Percentiles rank a stretch among this genome's conserved stretches.
phyloP scores from a whole-genome alignment of 1,140 invertebrate species.

The Hydropsyche tenuis region DNA sequence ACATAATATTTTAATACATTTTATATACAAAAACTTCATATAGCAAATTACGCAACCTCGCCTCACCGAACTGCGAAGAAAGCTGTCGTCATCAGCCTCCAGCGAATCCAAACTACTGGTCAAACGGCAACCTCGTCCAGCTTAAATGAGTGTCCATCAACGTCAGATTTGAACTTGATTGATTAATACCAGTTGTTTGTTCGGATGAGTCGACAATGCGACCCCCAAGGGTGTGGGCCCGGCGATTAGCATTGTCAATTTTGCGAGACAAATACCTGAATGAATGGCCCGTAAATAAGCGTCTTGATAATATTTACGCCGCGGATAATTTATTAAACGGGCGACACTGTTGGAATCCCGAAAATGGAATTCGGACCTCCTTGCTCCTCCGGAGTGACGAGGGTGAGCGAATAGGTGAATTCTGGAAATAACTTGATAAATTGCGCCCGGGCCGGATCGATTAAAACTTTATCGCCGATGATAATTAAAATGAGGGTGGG shows the following conservation, averaged over 20 bases:
- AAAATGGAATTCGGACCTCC: background rate
- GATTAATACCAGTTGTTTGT: slow-evolving; percentile 22
- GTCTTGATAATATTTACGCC: slow-evolving; percentile 4
- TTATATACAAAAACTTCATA: no score
- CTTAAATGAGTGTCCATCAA: slow-evolving; percentile 27
- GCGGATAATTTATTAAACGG: slow-evolving; percentile 14
- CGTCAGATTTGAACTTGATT: slow-evolving; percentile 25
- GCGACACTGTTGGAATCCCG: slow-evolving; percentile 6
- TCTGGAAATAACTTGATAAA: no score
- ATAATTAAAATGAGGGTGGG: no score
- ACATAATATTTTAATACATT: no score
- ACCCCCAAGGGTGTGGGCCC: background rate
- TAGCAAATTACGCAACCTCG: no score
- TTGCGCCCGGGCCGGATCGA: no score
- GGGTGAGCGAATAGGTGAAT: no score
- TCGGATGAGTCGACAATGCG: background rate
- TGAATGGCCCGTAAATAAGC: background rate
- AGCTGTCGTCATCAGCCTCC: background rate
- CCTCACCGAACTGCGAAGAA: background rate
- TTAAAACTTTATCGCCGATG: no score
- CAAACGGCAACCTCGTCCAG: slow-evolving; percentile 5
- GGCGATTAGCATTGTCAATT: slow-evolving; percentile 26
- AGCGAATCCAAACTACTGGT: slow-evolving; percentile 4
- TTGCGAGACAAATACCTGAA: slow-evolving; percentile 18
- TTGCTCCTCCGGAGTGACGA: background rate